These are phyloP conservation scores for Rhinoraja longicauda DNA, from an alignment of 2,797 vertebrate genomes.

Conservation along the genomic window DNA sequence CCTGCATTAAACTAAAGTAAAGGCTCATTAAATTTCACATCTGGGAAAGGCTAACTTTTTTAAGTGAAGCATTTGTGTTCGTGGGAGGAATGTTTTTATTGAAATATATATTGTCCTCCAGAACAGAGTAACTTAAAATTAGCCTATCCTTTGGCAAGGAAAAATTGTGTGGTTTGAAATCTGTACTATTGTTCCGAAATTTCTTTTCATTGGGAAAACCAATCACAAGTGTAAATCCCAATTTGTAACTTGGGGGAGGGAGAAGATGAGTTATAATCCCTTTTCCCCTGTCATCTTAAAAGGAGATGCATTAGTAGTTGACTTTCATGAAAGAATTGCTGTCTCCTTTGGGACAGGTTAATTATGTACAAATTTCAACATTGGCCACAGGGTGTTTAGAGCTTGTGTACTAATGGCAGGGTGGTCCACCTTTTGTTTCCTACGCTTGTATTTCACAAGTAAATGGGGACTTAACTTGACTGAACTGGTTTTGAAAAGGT, in stretches of 20 bases:
- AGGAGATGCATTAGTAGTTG: not conserved
- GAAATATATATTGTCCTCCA: not conserved
- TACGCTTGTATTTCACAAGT: conserved; percentile 3
- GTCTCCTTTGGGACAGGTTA: not conserved
- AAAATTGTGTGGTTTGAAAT: conserved; percentile 24
- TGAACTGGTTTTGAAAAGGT: conserved; percentile 28
- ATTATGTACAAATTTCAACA: conserved; percentile 36
- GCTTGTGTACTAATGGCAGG: conserved; percentile 25
- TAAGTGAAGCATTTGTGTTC: not conserved
- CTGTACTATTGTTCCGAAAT: not conserved
- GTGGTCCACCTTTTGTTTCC: not conserved
- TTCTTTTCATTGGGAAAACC: not conserved
- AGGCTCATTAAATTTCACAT: not conserved
- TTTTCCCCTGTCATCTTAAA: not conserved
- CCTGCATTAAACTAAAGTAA: conserved; percentile 12
- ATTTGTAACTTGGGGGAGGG: not conserved
- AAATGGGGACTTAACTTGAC: not conserved
- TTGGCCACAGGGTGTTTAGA: not conserved
- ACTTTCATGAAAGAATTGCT: not conserved
- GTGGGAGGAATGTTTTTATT: not conserved
- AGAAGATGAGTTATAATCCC: not conserved
- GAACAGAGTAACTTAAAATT: conserved; percentile 7
- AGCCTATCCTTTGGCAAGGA: not conserved
- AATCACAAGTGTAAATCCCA: not conserved
- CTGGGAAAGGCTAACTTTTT: conserved; percentile 26